phyloP scores from a whole-genome alignment of 2,797 vertebrate genomes.

The Phataginus tricuspis region DNA sequence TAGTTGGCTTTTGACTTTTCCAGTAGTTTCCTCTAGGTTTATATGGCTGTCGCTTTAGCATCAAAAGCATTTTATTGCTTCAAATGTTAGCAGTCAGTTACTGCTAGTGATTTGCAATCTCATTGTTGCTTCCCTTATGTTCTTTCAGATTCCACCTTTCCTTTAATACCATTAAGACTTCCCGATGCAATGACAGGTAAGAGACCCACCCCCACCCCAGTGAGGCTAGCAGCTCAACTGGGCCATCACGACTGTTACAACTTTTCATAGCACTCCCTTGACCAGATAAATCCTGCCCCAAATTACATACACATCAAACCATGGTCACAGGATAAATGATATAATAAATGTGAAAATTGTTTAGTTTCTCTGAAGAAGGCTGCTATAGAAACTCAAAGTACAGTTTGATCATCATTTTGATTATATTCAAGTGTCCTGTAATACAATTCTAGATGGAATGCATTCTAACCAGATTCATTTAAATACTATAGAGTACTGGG shows the following conservation, averaged over 20 bases:
- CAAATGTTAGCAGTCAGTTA: not conserved
- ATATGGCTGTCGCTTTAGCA: not conserved
- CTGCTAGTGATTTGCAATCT: not conserved
- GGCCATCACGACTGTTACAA: not conserved
- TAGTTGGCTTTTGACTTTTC: constrained; percentile 59
- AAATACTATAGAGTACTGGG: not conserved
- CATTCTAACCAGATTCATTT: constrained; percentile 33
- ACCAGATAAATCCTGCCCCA: constrained; percentile 13
- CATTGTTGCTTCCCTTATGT: constrained; percentile 32
- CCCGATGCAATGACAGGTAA: constrained; percentile 3
- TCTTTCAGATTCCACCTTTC: constrained; percentile 26
- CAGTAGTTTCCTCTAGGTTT: constrained; percentile 1
- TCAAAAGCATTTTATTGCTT: constrained; percentile 15
- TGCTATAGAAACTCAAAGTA: not conserved
- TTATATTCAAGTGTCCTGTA: constrained; percentile 31
- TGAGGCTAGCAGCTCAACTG: not conserved
- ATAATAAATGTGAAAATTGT: not conserved
- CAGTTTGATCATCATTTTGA: constrained; percentile 17
- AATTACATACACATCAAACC: not conserved
- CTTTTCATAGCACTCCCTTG: not conserved
- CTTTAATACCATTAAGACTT: constrained; percentile 31
- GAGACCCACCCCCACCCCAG: not conserved
- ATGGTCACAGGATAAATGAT: not conserved
- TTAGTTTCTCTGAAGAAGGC: constrained; percentile 37
- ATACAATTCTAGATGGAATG: constrained; percentile 14